Percentiles rank a stretch among this genome's conserved stretches.
phyloP scores from a whole-genome alignment of 2,797 vertebrate genomes.

The Trichosurus vulpecula region DNA sequence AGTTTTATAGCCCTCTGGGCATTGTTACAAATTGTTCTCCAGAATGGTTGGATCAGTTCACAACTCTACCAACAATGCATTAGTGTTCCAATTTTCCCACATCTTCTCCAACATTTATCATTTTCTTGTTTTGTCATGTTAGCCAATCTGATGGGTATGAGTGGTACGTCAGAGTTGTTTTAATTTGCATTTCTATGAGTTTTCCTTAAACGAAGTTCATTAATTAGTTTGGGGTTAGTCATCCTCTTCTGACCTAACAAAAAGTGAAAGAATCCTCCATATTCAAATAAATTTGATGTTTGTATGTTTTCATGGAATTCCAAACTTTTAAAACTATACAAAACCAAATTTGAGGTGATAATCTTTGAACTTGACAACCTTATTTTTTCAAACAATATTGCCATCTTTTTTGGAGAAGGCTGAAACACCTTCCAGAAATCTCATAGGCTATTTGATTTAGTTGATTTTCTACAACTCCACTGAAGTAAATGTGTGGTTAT shows the following conservation, averaged over 20 bases:
- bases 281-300: not conserved
- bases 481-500: accelerated
- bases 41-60: no score
- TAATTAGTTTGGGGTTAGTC: no score
- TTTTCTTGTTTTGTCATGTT: no score
- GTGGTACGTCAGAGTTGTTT: no score
- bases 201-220: not conserved
- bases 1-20: no score
- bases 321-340: not conserved
- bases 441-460: not conserved
- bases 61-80: no score
- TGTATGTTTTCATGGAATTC: not conserved
- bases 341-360: not conserved
- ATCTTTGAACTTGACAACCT: not conserved
- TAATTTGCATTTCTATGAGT: not conserved
- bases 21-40: no score
- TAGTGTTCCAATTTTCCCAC: no score
- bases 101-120: no score
- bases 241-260: not conserved
- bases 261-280: not conserved
- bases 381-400: not conserved
- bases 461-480: not conserved
- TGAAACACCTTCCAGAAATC: not conserved
- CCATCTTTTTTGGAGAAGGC: not conserved
- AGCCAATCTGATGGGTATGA: no score